Evolutionary conservation across 2,113 vertebrate species (phyloP).

Genomic region (Hipposideros armiger): DNA sequence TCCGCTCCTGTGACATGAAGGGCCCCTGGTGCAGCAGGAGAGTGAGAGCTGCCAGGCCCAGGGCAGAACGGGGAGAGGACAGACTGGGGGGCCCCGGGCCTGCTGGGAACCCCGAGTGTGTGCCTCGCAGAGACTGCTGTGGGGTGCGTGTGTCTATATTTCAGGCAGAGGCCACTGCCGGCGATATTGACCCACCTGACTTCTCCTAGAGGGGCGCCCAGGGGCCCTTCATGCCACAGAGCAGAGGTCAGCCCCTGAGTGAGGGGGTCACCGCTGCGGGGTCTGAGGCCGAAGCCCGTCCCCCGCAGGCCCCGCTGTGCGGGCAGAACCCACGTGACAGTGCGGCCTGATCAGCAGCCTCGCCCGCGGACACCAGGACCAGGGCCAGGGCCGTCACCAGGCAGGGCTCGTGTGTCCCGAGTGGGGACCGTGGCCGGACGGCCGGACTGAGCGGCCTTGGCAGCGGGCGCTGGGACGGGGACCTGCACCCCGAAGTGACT

Average conservation of each 20-base stretch:
- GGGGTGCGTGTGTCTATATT: not conserved
- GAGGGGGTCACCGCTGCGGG: slow-evolving; percentile 18
- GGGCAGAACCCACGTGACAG: slow-evolving; percentile 75
- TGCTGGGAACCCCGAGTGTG: too few relatives aligned
- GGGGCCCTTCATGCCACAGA: not conserved
- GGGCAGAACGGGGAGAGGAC: too few relatives aligned
- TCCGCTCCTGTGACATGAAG: too few relatives aligned
- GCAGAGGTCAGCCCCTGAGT: not conserved
- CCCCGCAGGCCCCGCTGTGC: slow-evolving; percentile 20
- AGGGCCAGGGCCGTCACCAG: slow-evolving; percentile 47
- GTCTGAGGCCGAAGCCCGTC: not conserved
- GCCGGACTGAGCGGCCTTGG: not conserved
- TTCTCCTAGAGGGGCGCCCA: not conserved
- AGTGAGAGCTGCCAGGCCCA: too few relatives aligned
- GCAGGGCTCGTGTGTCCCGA: slow-evolving; percentile 70
- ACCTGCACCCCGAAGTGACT: not conserved
- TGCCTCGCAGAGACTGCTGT: too few relatives aligned
- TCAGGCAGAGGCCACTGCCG: too few relatives aligned
- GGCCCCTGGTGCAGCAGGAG: too few relatives aligned
- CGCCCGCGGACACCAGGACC: slow-evolving; percentile 28
- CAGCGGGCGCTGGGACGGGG: slow-evolving; percentile 50
- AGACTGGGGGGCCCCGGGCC: too few relatives aligned
- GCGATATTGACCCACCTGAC: not conserved
- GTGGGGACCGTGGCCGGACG: not conserved
- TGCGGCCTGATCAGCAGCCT: slow-evolving; percentile 74